Evolutionary conservation across 35 echinoderm and acorn worm genomes (phyloP), one percentile per base, ranked within the genome.

Genomic region (Lytechinus variegatus): DNA sequence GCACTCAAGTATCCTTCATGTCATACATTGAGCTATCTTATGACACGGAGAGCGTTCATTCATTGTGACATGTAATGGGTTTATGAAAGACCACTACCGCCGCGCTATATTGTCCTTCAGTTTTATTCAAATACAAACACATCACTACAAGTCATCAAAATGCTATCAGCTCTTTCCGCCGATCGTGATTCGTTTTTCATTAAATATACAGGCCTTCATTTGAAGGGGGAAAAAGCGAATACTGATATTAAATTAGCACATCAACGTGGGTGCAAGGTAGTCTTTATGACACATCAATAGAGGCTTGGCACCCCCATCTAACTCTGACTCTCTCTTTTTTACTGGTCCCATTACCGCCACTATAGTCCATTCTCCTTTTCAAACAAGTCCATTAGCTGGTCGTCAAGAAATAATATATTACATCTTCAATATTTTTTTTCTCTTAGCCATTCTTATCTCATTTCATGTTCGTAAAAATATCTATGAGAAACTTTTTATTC

Each of bases 71-170:
- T 79, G 66, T 79, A 79, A 79, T 79, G 66, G 66, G 66, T 79
- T 79, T 79, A 79, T 79, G 66, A 79, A 79, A 79, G 66, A 24
- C 66, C 66, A 79, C 66, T 79, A 24, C 66, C 66, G n/a, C 66
- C n/a, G 66, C 14, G 66, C 16, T 6, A 79, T 24, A 24, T 16
- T 79, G 66, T 16, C 66, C 66, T 79, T 79, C 66, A 24, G 66
- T 24, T n/a, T 79, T 24, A 79, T 79, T 79, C 66, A 79, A 79
- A 79, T 79, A 79, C 12, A 19, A 6, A 79, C 66, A 79, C 66
- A 79, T 79, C 66, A 79, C 66, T 79, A 16, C n/a, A 79, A 79
- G 66, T 79, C 66, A 79, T 79, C 66, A 79, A 79, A 14, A 79
- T 19, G 66, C 66, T 24, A 79, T 79, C 66, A 79, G 66, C 4